These are phyloP conservation scores for Caenorhabditis latens DNA, from an alignment of 1,140 invertebrate genomes.

Conservation along the genomic window DNA sequence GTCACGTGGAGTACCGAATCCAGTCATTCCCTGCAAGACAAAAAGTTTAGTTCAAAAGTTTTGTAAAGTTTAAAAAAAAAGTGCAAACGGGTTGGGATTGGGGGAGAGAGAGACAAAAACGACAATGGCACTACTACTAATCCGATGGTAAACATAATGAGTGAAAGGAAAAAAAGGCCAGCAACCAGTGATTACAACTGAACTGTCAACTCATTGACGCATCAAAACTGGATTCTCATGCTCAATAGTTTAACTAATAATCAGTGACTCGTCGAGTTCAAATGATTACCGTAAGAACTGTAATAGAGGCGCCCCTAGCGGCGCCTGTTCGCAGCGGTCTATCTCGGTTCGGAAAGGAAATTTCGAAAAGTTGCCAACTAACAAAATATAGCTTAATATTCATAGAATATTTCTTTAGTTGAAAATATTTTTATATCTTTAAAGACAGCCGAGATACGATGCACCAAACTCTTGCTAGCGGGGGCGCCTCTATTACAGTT, in stretches of 20 bases:
- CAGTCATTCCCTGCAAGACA: constrained; percentile 68
- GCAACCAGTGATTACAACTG: constrained; percentile 31
- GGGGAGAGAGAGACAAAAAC: not conserved
- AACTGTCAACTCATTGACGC: constrained; percentile 45
- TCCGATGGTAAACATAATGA: constrained; percentile 39
- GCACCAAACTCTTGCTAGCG: no score
- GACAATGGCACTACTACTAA: constrained; percentile 28
- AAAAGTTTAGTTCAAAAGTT: not conserved
- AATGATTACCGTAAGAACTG: no score
- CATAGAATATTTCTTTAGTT: no score
- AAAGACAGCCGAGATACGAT: no score
- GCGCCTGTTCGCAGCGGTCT: no score
- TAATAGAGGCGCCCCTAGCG: no score
- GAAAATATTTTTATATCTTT: no score
- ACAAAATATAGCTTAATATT: no score
- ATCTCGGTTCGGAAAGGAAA: no score
- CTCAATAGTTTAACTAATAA: not conserved
- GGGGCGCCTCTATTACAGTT: no score
- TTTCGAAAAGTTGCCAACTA: no score
- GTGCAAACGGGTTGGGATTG: constrained; percentile 11
- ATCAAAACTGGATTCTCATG: not conserved
- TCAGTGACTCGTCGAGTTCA: not conserved
- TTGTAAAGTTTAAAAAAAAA: constrained; percentile 25
- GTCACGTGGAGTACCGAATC: constrained; percentile 68
- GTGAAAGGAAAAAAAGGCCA: not conserved